Percentiles rank a stretch among this genome's conserved stretches.
These are phyloP conservation scores for Leptopterna dolabrata DNA, from an alignment of 2,888 invertebrate genomes.

Conservation along the genomic window DNA sequence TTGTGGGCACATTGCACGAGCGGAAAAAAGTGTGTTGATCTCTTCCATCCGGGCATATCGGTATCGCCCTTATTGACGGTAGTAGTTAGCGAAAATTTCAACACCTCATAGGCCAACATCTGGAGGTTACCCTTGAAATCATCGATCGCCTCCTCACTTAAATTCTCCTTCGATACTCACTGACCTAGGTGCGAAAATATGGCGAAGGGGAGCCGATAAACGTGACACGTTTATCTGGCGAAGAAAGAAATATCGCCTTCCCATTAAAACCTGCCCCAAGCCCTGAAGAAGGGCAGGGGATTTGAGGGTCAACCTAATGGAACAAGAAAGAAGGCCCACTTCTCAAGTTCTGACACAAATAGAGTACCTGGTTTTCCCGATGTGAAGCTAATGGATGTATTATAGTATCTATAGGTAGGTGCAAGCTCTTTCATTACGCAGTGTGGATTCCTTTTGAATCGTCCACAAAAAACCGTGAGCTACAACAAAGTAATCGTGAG, in stretches of 20 bases:
- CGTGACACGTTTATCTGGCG: neutral
- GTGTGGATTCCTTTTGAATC: too few species aligned
- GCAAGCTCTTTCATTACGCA: too few species aligned
- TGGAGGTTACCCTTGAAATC: neutral
- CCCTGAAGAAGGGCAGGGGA: neutral
- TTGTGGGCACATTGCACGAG: too few species aligned
- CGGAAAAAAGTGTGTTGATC: too few species aligned
- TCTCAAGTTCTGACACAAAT: neutral
- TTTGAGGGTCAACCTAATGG: slow-evolving; percentile 24
- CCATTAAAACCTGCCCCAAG: neutral
- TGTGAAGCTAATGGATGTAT: too few species aligned
- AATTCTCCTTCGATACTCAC: neutral
- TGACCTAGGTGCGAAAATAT: neutral
- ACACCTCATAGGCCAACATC: neutral
- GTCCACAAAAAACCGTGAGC: too few species aligned
- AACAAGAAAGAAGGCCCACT: slow-evolving; percentile 10
- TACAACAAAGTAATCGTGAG: too few species aligned
- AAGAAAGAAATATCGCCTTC: neutral
- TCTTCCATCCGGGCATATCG: too few species aligned
- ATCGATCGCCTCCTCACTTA: neutral
- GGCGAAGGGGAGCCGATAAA: neutral
- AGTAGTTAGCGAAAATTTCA: too few species aligned
- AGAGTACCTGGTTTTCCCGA: neutral
- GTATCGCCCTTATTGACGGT: too few species aligned
- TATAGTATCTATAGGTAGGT: too few species aligned